phyloP scores from a whole-genome alignment of 2,888 invertebrate genomes.

The Iphiclides podalirius region DNA sequence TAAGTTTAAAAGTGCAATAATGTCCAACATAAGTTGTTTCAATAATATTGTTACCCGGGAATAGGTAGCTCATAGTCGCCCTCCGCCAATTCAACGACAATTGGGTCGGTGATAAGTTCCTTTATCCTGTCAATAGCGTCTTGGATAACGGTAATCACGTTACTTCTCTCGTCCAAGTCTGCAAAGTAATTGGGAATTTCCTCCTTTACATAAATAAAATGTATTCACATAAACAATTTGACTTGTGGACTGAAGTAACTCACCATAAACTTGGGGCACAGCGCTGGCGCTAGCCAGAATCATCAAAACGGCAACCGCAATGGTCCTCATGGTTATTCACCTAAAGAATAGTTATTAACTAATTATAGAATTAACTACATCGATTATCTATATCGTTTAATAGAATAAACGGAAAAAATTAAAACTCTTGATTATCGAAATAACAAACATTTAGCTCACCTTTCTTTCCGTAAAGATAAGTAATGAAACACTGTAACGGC shows the following conservation, averaged over 20 bases:
- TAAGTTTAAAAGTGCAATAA: no score
- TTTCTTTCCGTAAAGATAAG: neutral
- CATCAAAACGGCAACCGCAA: slow-evolving; percentile 10
- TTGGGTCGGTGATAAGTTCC: neutral
- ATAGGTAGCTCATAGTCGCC: neutral
- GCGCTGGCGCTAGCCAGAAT: slow-evolving; percentile 17
- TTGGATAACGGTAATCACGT: neutral
- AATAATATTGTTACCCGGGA: slow-evolving; percentile 12
- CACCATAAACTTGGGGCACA: slow-evolving; percentile 1
- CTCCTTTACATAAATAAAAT: no score
- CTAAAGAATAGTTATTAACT: no score
- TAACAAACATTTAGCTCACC: neutral
- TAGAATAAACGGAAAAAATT: neutral
- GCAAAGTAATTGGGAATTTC: no score
- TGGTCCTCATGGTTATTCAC: slow-evolving; percentile 7
- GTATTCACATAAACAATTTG: no score
- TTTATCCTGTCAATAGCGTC: neutral
- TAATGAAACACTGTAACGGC: neutral
- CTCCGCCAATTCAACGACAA: neutral
- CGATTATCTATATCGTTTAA: no score
- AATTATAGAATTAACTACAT: no score
- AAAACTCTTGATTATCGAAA: neutral
- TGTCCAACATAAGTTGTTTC: no score
- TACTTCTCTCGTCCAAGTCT: slow-evolving; percentile 1
- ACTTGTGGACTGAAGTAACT: no score